A percentile compares a stretch with the other conserved stretches of the same genome.
Evolutionary conservation across 1,140 invertebrate species (phyloP).

Genomic region (Lutraria rhynchaena): DNA sequence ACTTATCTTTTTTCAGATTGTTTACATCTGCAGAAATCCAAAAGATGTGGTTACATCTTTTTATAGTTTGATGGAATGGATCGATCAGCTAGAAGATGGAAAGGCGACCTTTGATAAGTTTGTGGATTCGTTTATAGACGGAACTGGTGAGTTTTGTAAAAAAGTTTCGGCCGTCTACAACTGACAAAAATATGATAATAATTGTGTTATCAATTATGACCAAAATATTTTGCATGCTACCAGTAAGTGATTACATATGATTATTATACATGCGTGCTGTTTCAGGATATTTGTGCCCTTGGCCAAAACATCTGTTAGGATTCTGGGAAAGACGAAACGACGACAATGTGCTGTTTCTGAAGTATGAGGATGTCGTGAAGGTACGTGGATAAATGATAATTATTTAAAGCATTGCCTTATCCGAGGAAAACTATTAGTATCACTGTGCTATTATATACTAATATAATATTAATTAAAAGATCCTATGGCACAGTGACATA

Average conservation of each 20-base stretch:
- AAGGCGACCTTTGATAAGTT: slow-evolving; percentile 8
- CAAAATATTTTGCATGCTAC: no score
- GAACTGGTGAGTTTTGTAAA: background rate
- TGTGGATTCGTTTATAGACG: background rate
- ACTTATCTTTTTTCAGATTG: background rate
- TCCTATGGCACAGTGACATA: no score
- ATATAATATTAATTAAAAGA: no score
- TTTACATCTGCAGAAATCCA: background rate
- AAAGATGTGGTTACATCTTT: slow-evolving; percentile 15
- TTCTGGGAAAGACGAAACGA: slow-evolving; percentile 16
- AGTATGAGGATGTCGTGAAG: slow-evolving; percentile 18
- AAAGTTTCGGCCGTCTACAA: no score
- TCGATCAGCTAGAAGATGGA: background rate
- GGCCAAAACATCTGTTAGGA: slow-evolving; percentile 17
- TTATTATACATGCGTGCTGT: no score
- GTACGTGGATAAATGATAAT: no score
- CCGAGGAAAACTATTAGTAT: no score
- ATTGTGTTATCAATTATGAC: no score
- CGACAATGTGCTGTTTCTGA: slow-evolving; percentile 19
- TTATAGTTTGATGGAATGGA: slow-evolving; percentile 31
- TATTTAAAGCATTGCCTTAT: no score
- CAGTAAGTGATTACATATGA: no score
- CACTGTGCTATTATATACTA: no score
- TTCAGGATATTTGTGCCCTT: slow-evolving; percentile 1
- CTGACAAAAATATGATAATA: no score